phyloP scores from a whole-genome alignment of 2,888 invertebrate genomes.

The Acrobasis consociella region DNA sequence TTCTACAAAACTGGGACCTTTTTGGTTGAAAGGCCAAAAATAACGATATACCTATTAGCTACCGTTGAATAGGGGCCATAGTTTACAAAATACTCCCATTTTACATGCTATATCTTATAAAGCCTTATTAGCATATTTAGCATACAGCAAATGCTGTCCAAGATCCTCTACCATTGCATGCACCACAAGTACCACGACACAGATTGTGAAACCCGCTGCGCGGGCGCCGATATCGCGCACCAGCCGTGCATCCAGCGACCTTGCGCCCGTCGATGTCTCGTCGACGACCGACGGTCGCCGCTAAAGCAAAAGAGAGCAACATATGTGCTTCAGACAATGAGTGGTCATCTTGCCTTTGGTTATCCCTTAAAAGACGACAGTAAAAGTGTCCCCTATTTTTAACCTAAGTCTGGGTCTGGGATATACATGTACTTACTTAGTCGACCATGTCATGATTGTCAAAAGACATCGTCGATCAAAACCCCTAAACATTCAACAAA shows the following conservation, averaged over 20 bases:
- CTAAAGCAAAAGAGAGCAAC: neutral
- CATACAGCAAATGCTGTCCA: neutral
- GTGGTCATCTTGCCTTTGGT: too few relatives aligned
- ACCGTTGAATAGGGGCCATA: constrained; percentile 26
- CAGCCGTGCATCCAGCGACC: constrained; percentile 71
- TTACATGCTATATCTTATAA: neutral
- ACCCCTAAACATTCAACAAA: too few relatives aligned
- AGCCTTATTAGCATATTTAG: neutral
- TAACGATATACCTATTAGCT: too few relatives aligned
- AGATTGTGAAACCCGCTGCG: neutral
- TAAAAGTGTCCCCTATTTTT: too few relatives aligned
- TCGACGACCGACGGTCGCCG: constrained; percentile 42
- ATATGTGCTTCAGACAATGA: too few relatives aligned
- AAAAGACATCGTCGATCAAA: too few relatives aligned
- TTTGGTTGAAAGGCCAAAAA: too few relatives aligned
- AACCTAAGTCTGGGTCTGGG: too few relatives aligned
- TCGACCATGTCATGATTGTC: too few relatives aligned
- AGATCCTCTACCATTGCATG: neutral
- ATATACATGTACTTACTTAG: too few relatives aligned
- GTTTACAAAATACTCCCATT: constrained; percentile 25
- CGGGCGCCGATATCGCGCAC: constrained; percentile 1
- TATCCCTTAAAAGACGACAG: too few relatives aligned
- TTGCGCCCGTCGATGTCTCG: constrained; percentile 65
- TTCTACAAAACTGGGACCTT: too few relatives aligned
- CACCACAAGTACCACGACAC: neutral